Base-by-base conservation (phyloP, 2,888 invertebrate species). In the Salticus scenicus region DNA sequence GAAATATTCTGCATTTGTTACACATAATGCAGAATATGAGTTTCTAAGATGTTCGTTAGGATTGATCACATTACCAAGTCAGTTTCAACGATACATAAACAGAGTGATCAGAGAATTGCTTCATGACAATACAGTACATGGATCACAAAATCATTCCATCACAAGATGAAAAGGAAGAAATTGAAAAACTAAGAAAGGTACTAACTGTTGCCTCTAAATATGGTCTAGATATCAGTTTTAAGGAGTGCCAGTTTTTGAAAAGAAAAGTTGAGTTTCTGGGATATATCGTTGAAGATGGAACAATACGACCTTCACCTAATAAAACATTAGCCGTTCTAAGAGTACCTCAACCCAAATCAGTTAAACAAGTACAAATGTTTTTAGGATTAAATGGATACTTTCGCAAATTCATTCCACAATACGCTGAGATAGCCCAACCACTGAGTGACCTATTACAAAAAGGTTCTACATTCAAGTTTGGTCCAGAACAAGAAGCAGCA, bases 381-480 rank as follows among this genome's bases (percentile, higher is more conserved):
- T 30, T 74, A 10, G 66, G 74, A 27, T 20, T 74, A 10, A 57
- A 37, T 4, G 27, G 33, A 4, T 81, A 74, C 20, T 81, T 81
- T 20, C 20, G 69, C 0, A 81, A 81, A 37, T 74, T 81, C 57
- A 81, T 81, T 12, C 37, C 51, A 12, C 28, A 28, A 1, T 81
- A 81, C 27, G 31, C 74, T 24, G 5, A 17, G 8, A 69, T 70
- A 28, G 70, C 57, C 0, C 75, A 30, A 42, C 75, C 75, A 4
- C 57, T 82, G 24, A 82, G 82, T 63, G 75, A 82, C n/a, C 12
- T 82, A 0, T 8, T 71, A 17, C 47, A 57, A 24, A 66, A 76
- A 10, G 42, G 57, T 5, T 5, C 24, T 2, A 27, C 8, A 31
- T 82, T 82, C 17, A 5, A 31, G 0, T 72, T 82, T 14, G 20